Base-by-base conservation (phyloP, 2,113 vertebrate species). In the Coreoperca whiteheadi region DNA sequence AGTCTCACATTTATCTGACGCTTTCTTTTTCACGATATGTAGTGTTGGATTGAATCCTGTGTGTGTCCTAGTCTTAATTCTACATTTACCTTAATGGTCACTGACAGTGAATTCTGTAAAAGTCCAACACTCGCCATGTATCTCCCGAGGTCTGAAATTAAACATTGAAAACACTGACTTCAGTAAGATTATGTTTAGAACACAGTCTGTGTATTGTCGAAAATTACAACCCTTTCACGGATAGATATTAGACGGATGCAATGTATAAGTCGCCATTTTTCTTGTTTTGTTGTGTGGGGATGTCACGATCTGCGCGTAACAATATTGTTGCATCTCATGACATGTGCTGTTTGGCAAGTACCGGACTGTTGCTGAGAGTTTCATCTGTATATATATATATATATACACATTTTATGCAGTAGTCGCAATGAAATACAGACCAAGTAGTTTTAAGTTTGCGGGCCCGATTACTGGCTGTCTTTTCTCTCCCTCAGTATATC, bases 191-290 rank as follows among this genome's bases (percentile, higher is more conserved):
- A 61, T 20, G 20, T 61, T 21, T 50, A 50, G 16, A 50, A 18
- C 48, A 50, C 20, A 20, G 1, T 0, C 8, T 60, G 57, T 60
- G 57, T 21, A 63, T 63, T 39, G 28, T 32, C 14, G 9, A 30
- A 0, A 21, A 32, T 18, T 30, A 2, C 4, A 34, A 48, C 8
- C 8, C 0, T 21, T 21, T 4, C 5, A 41, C n/a, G 6, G 15
- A n/a, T 41, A 60, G 30, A 3, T 9, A 4, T 48, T 15, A 48
- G 23, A 43, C 12, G 2, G 25, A 8, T 15, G 43, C 12, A 64
- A 37, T 41, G 6, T 8, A 64, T 15, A n/a, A n/a, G 2, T n/a
- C 23, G 43, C 7, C 3, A 66, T 25, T 65, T 43, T 7, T 65
- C 6, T 4, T 18, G 43, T 51, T 23, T 68, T 73, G 70, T 46